Conservation (phyloP, 2,113 vertebrate genomes). For the Eulacestoma nigropectus region DNA sequence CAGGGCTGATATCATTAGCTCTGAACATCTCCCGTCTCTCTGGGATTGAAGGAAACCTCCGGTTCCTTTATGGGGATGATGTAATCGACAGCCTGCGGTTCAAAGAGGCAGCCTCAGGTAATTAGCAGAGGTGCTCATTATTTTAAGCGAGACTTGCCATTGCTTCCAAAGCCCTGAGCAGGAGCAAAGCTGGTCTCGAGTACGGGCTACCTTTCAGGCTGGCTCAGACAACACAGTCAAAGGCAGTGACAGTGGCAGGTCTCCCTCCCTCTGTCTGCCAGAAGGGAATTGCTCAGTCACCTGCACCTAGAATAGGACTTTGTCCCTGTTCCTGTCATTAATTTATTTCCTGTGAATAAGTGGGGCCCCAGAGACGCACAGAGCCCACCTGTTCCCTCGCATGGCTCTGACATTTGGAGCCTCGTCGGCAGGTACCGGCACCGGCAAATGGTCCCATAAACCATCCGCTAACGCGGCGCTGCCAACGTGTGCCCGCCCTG, state of each 20-base stretch:
- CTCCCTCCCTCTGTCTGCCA: not conserved
- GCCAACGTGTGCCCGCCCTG: not conserved
- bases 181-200: not conserved
- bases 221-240: not conserved
- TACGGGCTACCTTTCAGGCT: not conserved
- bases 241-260: not conserved
- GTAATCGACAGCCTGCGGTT: not conserved
- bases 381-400: conserved; percentile 58
- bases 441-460: conserved; percentile 7
- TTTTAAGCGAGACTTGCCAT: not conserved
- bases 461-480: not conserved
- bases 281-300: conserved; percentile 16
- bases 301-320: not conserved
- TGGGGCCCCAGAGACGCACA: conserved; percentile 34
- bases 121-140: not conserved
- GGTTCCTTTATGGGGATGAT: not conserved
- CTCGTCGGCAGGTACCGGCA: not conserved
- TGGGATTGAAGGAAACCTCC: not conserved
- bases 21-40: not conserved
- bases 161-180: not conserved
- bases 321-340: not conserved
- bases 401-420: conserved; percentile 65
- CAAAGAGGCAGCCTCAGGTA: not conserved
- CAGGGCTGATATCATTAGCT: not conserved
- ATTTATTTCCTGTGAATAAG: conserved; percentile 40